A percentile compares a stretch with the other conserved stretches of the same genome.
These are phyloP conservation scores for Lepidocyrtoides sp. DNA, from an alignment of 2,888 invertebrate genomes.

Conservation along the genomic window DNA sequence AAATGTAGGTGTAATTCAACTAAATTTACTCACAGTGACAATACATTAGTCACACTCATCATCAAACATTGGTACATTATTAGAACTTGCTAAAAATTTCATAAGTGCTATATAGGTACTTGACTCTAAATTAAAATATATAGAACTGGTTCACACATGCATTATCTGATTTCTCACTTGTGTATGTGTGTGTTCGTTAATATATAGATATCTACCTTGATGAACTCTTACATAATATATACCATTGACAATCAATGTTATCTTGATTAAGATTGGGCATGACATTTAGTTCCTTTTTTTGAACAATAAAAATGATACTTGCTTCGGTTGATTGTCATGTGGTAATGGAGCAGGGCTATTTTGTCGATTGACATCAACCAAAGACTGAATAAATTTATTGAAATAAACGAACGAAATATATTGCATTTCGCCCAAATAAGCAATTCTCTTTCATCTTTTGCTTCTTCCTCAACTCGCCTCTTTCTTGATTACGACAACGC, in stretches of 20 bases:
- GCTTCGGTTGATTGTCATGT: slow-evolving; percentile 61
- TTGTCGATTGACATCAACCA: not conserved
- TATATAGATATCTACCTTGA: too few species aligned
- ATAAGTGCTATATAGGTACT: too few species aligned
- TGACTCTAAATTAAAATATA: too few species aligned
- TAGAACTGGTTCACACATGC: not conserved
- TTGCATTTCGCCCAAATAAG: slow-evolving; percentile 38
- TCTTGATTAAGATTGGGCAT: not conserved
- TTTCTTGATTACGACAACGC: not conserved
- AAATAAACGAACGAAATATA: slow-evolving; percentile 19
- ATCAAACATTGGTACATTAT: not conserved
- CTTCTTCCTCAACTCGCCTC: slow-evolving; percentile 19
- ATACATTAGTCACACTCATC: not conserved
- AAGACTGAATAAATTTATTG: slow-evolving; percentile 34
- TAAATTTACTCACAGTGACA: not conserved
- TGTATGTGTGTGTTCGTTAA: not conserved
- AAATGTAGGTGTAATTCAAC: slow-evolving; percentile 35
- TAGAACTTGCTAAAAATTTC: too few species aligned
- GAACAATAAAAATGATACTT: slow-evolving; percentile 31
- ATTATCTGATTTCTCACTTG: not conserved
- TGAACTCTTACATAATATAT: not conserved
- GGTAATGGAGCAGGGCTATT: slow-evolving; percentile 32
- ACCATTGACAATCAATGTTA: not conserved
- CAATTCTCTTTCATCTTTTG: not conserved
- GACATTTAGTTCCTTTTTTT: slow-evolving; percentile 15